Base-by-base conservation (phyloP, 2,888 invertebrate species). In the Erebia aethiops region DNA sequence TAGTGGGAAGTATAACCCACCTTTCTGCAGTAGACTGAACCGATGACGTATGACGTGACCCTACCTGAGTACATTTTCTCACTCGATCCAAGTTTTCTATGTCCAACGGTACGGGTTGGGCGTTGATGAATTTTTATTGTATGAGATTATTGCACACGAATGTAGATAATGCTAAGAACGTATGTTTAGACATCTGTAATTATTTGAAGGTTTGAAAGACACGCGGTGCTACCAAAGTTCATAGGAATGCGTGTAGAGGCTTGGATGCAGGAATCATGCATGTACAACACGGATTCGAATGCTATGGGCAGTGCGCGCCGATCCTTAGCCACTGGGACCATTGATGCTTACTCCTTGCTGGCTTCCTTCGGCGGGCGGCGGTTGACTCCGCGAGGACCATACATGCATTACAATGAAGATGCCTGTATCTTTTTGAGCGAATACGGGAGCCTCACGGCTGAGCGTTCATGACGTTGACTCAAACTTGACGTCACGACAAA, bases 171-270 rank as follows among this genome's bases (percentile, higher is more conserved):
- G 26, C 26, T 26, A 26, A 26, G 26, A 26, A 26, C 26, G 21
- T 21, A 21, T 21, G 21, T 21, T 5, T 57, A 9, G 16, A 9
- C 16, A n/a, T 18, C 1, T 57, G 5, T 56, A 56, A 52, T 16
- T 16, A 18, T 14, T 21, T 61, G 43, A 10, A 97, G 98, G 82
- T 98, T 98, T 85, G 99, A 99, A 87, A 95, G 98, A 43, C 99
- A 99, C 88, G 96, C 98, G 61, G 96, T 99, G 3, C 96, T 99
- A 80, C 99, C 99, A 0, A 98, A 99, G 88, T 94, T 99, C 73
- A 94, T 99, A 71, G 96, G 97, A 60, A 95, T 96, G 78, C 96
- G 97, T 76, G 96, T 98, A 0, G 98, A 98, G 80, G 99, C 99
- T 80, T 99, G 98, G 92, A 95, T 96, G 43, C 85, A 95, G 9